Percentiles rank a stretch among this genome's conserved stretches.
Conservation (phyloP, 2,797 vertebrate genomes). For the Atherinosoma microstoma region DNA sequence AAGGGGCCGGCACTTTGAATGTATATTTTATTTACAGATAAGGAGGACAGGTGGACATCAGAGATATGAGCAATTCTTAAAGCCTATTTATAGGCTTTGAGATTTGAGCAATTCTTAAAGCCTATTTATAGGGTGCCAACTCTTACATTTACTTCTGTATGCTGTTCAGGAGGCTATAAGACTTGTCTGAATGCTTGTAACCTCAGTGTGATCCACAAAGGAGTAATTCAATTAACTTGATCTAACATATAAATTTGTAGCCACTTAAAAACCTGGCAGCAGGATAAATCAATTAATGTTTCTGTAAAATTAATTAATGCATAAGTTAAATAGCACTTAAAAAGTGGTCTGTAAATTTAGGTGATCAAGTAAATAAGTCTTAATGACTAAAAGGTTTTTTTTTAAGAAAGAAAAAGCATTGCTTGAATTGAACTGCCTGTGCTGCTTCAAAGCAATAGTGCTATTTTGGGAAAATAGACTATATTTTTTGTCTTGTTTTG, state of each 20-base stretch:
- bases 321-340: slow-evolving; percentile 35
- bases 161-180: slow-evolving; percentile 26
- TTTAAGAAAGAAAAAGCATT: neutral
- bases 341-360: slow-evolving; percentile 23
- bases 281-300: slow-evolving; percentile 38
- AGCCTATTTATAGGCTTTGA: slow-evolving; percentile 69
- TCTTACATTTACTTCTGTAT: slow-evolving; percentile 44
- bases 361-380: neutral
- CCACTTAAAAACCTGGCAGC: slow-evolving; percentile 45
- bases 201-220: slow-evolving; percentile 28
- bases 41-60: slow-evolving; percentile 32
- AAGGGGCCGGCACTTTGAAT: slow-evolving; percentile 33
- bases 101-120: slow-evolving; percentile 54
- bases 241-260: slow-evolving; percentile 32
- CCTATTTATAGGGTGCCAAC: slow-evolving; percentile 65
- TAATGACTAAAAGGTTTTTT: neutral
- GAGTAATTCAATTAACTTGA: slow-evolving; percentile 58
- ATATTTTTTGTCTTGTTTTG: too few relatives aligned
- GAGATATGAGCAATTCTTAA: slow-evolving; percentile 56
- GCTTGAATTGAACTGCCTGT: neutral
- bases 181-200: slow-evolving; percentile 30
- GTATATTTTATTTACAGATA: slow-evolving; percentile 51
- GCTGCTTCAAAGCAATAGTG: neutral
- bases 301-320: slow-evolving; percentile 48
- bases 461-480: neutral